A percentile compares a stretch with the other conserved stretches of the same genome.
Evolutionary conservation across 2,888 invertebrate species (phyloP).

Genomic region (Tinea trinotella): DNA sequence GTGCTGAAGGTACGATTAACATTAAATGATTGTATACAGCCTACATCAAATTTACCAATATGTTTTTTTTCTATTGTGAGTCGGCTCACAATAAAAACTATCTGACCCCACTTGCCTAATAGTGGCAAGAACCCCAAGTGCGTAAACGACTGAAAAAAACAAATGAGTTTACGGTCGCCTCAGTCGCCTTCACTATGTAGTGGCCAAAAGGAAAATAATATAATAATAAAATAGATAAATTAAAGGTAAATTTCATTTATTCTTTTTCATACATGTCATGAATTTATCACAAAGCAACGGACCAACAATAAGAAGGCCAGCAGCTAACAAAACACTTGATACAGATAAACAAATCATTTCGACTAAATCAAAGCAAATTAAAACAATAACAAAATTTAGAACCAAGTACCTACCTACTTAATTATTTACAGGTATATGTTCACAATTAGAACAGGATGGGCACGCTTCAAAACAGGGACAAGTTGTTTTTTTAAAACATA

Average conservation of each 20-base stretch:
- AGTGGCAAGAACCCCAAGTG: too few relatives aligned
- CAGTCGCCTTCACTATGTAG: too few relatives aligned
- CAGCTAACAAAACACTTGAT: background rate
- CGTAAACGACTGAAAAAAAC: too few relatives aligned
- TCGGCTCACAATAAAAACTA: too few relatives aligned
- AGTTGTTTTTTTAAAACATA: constrained; percentile 4
- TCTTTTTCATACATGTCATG: background rate
- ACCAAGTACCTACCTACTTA: too few relatives aligned
- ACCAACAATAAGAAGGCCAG: constrained; percentile 4
- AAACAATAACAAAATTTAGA: background rate
- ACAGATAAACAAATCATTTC: constrained; percentile 17
- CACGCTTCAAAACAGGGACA: constrained; percentile 7
- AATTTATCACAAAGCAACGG: constrained; percentile 10
- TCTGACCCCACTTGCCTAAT: too few relatives aligned
- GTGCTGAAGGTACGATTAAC: too few relatives aligned
- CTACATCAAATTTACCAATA: too few relatives aligned
- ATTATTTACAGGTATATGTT: background rate
- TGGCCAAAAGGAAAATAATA: too few relatives aligned
- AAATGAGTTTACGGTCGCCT: too few relatives aligned
- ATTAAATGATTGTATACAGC: too few relatives aligned
- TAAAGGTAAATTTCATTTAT: background rate
- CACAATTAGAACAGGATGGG: constrained; percentile 10
- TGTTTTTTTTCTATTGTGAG: too few relatives aligned
- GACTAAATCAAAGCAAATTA: background rate
- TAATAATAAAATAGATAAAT: background rate